These are phyloP conservation scores for Rhynchomys soricoides DNA, from an alignment of 2,113 vertebrate species.

Conservation along the genomic window DNA sequence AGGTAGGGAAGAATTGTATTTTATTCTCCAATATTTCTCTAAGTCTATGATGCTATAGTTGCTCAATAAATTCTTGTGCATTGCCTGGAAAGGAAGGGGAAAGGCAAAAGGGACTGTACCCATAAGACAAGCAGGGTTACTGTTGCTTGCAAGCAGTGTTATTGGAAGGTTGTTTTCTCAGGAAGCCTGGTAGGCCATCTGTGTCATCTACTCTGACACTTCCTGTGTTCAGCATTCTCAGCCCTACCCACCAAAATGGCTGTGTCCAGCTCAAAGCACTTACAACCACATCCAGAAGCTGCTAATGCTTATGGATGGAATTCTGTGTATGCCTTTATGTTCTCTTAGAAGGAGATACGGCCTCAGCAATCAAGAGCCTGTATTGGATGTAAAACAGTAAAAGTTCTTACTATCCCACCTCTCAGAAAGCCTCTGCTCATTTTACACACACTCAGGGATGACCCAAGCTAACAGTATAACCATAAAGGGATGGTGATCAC, in stretches of 20 bases:
- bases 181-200: accelerated
- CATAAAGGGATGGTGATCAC: neutral
- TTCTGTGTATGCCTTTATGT: accelerated
- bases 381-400: neutral
- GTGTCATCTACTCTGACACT: too few species aligned
- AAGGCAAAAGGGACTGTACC: neutral
- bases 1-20: neutral
- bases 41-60: neutral
- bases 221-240: neutral
- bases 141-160: neutral
- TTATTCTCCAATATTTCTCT: neutral
- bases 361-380: neutral
- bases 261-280: neutral
- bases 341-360: neutral
- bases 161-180: neutral
- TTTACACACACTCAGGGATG: neutral
- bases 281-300: neutral
- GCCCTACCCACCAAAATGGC: neutral
- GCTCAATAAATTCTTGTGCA: neutral
- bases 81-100: neutral
- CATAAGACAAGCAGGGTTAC: neutral
- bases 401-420: neutral
- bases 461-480: neutral
- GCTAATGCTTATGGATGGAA: neutral
- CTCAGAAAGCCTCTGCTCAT: neutral